Evolutionary conservation across 1,140 invertebrate species (phyloP).

Genomic region (Mycetomoellerius zeteki): DNA sequence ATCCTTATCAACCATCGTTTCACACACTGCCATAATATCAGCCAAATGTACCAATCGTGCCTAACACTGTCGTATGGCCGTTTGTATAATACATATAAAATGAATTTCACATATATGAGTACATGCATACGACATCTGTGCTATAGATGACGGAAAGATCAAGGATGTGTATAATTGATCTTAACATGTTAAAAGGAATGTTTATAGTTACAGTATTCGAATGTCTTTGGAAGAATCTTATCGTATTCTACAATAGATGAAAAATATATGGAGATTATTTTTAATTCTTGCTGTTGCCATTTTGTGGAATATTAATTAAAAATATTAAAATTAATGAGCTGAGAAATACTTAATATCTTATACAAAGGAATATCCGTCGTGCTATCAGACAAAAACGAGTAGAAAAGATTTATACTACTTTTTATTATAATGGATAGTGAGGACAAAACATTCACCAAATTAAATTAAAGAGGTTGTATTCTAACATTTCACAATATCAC

Average conservation of each 20-base stretch:
- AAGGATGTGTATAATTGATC: background rate
- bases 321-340: background rate
- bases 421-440: background rate
- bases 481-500: background rate
- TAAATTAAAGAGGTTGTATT: background rate
- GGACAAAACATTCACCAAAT: background rate
- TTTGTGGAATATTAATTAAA: background rate
- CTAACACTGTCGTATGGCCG: background rate
- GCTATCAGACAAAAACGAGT: background rate
- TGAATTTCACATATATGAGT: slow-evolving; percentile 11
- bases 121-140: background rate
- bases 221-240: background rate
- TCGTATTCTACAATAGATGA: background rate
- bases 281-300: background rate
- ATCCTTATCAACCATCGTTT: slow-evolving; percentile 60
- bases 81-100: slow-evolving; percentile 11
- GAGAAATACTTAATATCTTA: slow-evolving; percentile 1
- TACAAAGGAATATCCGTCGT: background rate
- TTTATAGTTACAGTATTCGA: background rate
- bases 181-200: slow-evolving; percentile 1
- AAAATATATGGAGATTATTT: background rate
- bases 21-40: slow-evolving; percentile 44
- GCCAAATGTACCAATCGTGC: slow-evolving; percentile 55
- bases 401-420: too few relatives aligned
- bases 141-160: background rate